Evolutionary conservation across 2,888 invertebrate species (phyloP).

Genomic region (Stratiomys singularior): DNA sequence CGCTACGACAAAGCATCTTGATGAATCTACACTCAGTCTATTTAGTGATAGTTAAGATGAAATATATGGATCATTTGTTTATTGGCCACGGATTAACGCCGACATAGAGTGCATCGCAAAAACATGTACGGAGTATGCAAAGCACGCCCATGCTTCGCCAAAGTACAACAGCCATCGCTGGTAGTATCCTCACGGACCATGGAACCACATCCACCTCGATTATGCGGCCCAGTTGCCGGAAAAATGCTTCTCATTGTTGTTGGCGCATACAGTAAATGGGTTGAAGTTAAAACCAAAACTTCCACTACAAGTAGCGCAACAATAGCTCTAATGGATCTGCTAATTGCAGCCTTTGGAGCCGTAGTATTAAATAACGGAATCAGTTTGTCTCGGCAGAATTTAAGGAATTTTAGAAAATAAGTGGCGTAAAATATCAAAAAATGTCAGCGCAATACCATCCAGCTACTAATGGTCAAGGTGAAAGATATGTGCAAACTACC

Average conservation of each 20-base stretch:
- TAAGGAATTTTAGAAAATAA: too few species aligned
- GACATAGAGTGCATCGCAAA: conserved; percentile 44
- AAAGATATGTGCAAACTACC: too few species aligned
- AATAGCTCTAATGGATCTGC: conserved; percentile 50
- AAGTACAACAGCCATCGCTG: conserved; percentile 49
- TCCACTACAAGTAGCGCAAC: conserved; percentile 51
- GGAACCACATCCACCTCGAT: conserved; percentile 63
- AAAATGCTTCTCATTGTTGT: conserved; percentile 56
- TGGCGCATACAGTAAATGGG: conserved; percentile 58
- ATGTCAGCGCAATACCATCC: too few species aligned
- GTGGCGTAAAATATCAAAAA: conserved; percentile 51
- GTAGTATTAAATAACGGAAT: too few species aligned
- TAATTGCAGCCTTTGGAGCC: conserved; percentile 53
- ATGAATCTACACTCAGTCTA: conserved; percentile 44
- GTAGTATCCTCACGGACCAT: conserved; percentile 56
- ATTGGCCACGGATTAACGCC: conserved; percentile 26
- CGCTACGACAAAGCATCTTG: conserved; percentile 20
- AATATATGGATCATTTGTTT: conserved; percentile 47
- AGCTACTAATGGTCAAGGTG: too few species aligned
- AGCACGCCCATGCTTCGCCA: conserved; percentile 9
- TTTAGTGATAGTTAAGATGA: conserved; percentile 47
- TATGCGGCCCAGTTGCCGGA: conserved; percentile 62
- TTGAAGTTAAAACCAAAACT: conserved; percentile 57
- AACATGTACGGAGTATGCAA: conserved; percentile 48
- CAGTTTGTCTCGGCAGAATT: too few species aligned